Percentiles rank a stretch among this genome's conserved stretches.
phyloP scores from a whole-genome alignment of 1,140 invertebrate genomes.

The Trigoniulus corallinus region DNA sequence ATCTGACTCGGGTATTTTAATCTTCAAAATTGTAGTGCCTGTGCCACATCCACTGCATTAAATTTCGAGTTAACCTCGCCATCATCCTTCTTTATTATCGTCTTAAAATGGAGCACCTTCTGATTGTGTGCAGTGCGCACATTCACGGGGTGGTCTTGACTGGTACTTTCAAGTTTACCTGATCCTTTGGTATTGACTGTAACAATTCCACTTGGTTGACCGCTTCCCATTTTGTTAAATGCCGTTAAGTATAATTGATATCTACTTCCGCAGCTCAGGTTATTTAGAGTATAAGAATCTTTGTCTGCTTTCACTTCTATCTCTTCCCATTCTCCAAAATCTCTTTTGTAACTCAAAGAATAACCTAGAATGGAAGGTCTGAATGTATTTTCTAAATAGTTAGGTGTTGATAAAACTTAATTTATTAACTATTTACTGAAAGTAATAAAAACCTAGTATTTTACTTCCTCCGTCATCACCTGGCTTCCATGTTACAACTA shows the following conservation, averaged over 20 bases:
- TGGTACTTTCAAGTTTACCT: conserved; percentile 21
- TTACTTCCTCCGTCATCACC: conserved; percentile 5
- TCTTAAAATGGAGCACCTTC: neutral
- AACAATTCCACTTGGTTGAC: conserved; percentile 28
- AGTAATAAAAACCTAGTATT: conserved; percentile 30
- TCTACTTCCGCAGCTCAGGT: conserved; percentile 71
- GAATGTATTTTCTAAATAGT: conserved; percentile 29
- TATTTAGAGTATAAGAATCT: conserved; percentile 63
- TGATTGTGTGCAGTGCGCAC: neutral
- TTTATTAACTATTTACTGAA: conserved; percentile 68
- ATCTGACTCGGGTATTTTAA: too few species aligned
- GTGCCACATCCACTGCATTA: neutral
- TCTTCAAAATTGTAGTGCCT: too few species aligned
- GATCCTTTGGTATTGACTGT: conserved; percentile 39
- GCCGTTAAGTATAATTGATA: conserved; percentile 82
- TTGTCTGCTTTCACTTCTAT: conserved; percentile 23
- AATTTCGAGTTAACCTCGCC: neutral
- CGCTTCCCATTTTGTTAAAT: conserved; percentile 47
- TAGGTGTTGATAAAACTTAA: conserved; percentile 58
- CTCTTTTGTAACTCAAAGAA: conserved; percentile 78
- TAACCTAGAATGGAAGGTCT: conserved; percentile 28
- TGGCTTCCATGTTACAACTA: conserved; percentile 5
- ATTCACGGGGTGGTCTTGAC: neutral
- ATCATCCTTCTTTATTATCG: neutral
- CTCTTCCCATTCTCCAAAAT: conserved; percentile 76